Evolutionary conservation across 2,113 vertebrate species (phyloP).

Genomic region (Heliornis fulica): DNA sequence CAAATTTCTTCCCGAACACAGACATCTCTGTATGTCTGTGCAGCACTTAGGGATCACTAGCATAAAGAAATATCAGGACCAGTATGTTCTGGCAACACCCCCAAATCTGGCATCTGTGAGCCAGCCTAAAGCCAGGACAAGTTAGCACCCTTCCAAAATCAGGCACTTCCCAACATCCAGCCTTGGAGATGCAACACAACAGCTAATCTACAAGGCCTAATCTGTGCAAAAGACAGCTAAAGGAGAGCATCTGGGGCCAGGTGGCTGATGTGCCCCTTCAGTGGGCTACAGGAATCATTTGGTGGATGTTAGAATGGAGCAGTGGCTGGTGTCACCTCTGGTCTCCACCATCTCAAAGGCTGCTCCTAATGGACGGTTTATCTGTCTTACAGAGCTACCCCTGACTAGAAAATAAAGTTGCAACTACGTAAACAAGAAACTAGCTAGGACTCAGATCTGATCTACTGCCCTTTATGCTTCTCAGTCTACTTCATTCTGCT

Average conservation of each 20-base stretch:
- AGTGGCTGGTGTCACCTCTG: fast-evolving
- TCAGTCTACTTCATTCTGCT: not conserved
- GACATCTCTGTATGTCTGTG: not conserved
- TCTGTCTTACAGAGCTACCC: not conserved
- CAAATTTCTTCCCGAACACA: not conserved
- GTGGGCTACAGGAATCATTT: not conserved
- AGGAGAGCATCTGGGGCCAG: not conserved
- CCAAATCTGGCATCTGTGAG: not conserved
- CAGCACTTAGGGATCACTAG: not conserved
- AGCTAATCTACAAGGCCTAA: not conserved
- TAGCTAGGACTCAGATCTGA: not conserved
- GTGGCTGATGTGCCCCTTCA: not conserved
- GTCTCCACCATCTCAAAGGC: not conserved
- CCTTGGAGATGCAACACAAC: not conserved
- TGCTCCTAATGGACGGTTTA: not conserved
- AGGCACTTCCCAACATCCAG: not conserved
- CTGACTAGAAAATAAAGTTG: not conserved
- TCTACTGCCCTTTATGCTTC: not conserved
- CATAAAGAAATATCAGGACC: not conserved
- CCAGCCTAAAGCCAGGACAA: not conserved
- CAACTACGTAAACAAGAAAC: not conserved
- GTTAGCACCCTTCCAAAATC: not conserved
- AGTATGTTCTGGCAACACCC: not conserved
- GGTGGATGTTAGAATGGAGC: not conserved
- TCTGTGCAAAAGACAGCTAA: not conserved